Percentiles rank a stretch among this genome's conserved stretches.
Conservation (phyloP, 2,113 vertebrate genomes). For the Rhabdomys dilectus region DNA sequence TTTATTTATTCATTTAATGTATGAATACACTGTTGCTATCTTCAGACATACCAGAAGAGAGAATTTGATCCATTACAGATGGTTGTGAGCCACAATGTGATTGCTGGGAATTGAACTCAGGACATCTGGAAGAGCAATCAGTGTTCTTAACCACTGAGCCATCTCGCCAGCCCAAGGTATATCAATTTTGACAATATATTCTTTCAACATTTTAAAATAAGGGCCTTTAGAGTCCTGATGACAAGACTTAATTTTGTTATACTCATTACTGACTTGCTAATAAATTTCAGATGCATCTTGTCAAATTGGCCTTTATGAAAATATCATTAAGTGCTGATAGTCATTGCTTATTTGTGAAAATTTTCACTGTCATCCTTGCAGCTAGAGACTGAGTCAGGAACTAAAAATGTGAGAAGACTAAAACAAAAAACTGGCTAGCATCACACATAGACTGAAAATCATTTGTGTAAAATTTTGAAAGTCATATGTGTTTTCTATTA, state of each 20-base stretch:
- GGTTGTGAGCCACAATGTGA: too few relatives aligned
- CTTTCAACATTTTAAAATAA: slow-evolving; percentile 12
- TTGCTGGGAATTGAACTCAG: too few relatives aligned
- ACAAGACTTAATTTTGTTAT: neutral
- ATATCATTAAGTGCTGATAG: slow-evolving; percentile 43
- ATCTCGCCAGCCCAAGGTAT: too few relatives aligned
- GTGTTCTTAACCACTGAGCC: too few relatives aligned
- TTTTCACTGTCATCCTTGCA: slow-evolving; percentile 67
- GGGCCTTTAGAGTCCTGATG: neutral
- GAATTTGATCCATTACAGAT: too few relatives aligned
- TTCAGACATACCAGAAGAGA: too few relatives aligned
- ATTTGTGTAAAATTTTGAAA: neutral
- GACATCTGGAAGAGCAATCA: too few relatives aligned
- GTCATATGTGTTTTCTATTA: slow-evolving; percentile 34
- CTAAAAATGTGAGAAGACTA: slow-evolving; percentile 10
- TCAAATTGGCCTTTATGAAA: slow-evolving; percentile 36
- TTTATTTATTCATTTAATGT: too few relatives aligned
- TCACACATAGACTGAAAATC: slow-evolving; percentile 8
- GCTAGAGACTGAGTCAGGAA: slow-evolving; percentile 43
- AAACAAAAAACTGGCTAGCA: neutral
- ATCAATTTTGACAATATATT: neutral
- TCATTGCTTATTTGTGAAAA: slow-evolving; percentile 28
- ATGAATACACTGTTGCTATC: too few relatives aligned
- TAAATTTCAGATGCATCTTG: slow-evolving; percentile 56
- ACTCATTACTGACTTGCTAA: neutral